Conservation (phyloP, 2,797 vertebrate genomes). For the Gymnopithys bicolor region DNA sequence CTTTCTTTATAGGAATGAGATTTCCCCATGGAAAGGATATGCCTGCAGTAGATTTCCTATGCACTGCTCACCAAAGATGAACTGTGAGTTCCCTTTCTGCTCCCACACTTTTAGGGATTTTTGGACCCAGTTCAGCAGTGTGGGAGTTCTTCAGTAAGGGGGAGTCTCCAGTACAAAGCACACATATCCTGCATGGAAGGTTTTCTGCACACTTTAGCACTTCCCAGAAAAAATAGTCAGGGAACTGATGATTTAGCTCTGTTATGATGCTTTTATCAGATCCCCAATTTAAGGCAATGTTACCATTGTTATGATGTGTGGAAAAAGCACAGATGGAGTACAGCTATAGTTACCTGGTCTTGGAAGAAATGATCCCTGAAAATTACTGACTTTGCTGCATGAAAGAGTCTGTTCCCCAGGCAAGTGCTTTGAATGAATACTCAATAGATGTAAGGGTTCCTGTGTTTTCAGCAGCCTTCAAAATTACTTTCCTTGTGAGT, state of each 20-base stretch:
- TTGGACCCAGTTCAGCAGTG: not conserved
- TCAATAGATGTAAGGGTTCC: not conserved
- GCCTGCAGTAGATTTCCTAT: not conserved
- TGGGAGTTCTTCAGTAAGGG: not conserved
- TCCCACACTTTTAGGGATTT: not conserved
- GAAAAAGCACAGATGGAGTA: not conserved
- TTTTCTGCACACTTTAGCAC: not conserved
- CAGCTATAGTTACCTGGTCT: not conserved
- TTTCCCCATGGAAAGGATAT: not conserved
- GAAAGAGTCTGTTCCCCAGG: not conserved
- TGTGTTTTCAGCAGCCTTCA: slow-evolving; percentile 21
- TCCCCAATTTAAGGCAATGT: not conserved
- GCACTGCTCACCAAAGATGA: not conserved
- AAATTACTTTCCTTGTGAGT: not conserved
- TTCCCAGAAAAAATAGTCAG: not conserved
- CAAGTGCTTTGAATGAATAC: not conserved
- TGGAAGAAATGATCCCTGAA: not conserved
- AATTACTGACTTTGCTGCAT: not conserved
- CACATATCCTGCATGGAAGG: not conserved
- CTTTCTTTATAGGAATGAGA: not conserved
- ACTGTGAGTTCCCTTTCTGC: not conserved
- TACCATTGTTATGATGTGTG: not conserved
- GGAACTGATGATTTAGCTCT: not conserved
- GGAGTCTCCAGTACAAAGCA: not conserved
- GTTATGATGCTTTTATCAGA: not conserved